Evolutionary conservation across 2,113 vertebrate species (phyloP), one percentile per base, ranked within the genome.

Genomic region (Excalfactoria chinensis): DNA sequence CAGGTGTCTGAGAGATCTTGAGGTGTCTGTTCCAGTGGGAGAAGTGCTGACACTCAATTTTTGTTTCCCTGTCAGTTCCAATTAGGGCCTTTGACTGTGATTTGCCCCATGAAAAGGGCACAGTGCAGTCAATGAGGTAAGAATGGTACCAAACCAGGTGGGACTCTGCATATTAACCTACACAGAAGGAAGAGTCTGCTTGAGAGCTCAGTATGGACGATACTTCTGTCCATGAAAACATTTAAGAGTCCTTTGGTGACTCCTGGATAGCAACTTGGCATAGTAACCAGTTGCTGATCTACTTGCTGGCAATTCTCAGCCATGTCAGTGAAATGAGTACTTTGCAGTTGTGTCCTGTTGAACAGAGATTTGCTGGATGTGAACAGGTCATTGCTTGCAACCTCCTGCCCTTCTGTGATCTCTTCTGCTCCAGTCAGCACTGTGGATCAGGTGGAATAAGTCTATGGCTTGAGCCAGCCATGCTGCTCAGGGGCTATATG

Each of bases 11-110:
- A 88, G 67, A 78, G 37, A 11, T 30, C 30, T 86, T 51, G 51
- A n/a, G 32, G 34, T 83, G 94, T 76, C 78, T 68, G 48, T 23
- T 30, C 20, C 16, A 84, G 67, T 12, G 6, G 28, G 13, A 32
- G 26, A 83, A n/a, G 46, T 7, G 53, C 43, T 79, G 32, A 15
- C 56, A 26, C 18, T 0, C 0, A 6, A 17, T 3, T 79, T 48
- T 53, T 66, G 30, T 46, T 41, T 66, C 82, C 20, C 64, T 77
- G 37, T 7, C 16, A 28, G 23, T 70, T 34, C 13, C 44, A 83
- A 18, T 21, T 44, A 25, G 16, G 32, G 7, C 2, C 41, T 67
- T 62, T 2, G 2, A 13, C 26, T 15, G 48, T 22, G 41, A 34
- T 7, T 8, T 91, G 66, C 34, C 70, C 44, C 10, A 16, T 13